phyloP scores from a whole-genome alignment of 2,797 vertebrate genomes.

The Coracias cyanogaster region DNA sequence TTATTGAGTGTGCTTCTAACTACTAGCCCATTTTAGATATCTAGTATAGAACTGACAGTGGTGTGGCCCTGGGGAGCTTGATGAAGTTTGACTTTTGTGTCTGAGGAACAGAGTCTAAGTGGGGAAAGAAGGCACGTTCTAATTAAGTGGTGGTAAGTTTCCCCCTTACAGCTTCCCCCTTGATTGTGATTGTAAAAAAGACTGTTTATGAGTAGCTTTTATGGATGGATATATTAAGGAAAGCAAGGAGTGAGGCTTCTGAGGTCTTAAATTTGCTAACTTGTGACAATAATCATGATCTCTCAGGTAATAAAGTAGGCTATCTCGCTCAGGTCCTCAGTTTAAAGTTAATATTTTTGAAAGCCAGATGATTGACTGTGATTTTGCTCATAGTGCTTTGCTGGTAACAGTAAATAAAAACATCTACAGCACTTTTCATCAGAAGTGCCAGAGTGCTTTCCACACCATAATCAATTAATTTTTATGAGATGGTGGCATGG shows the following conservation, averaged over 20 bases:
- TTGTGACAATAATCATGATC: slow-evolving; percentile 17
- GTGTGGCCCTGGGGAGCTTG: background rate
- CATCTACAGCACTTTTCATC: slow-evolving; percentile 24
- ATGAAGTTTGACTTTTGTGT: slow-evolving; percentile 24
- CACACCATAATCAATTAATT: slow-evolving; percentile 29
- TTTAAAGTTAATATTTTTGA: slow-evolving; percentile 53
- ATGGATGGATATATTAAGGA: slow-evolving; percentile 20
- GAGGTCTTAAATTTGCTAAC: slow-evolving; percentile 46
- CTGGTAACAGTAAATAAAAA: slow-evolving; percentile 48
- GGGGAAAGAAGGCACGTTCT: background rate
- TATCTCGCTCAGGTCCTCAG: background rate
- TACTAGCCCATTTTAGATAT: background rate
- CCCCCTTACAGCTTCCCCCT: background rate
- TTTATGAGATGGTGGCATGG: background rate
- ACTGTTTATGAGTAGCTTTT: slow-evolving; percentile 40
- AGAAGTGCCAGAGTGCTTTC: slow-evolving; percentile 31
- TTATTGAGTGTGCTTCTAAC: background rate
- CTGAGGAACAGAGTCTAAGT: background rate
- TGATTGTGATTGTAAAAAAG: background rate
- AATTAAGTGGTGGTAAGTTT: background rate
- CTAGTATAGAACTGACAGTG: background rate
- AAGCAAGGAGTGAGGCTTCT: background rate
- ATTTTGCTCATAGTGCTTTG: slow-evolving; percentile 32
- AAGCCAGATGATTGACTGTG: slow-evolving; percentile 36
- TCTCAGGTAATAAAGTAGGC: slow-evolving; percentile 35